A percentile compares a stretch with the other conserved stretches of the same genome.
phyloP scores from a whole-genome alignment of 2,113 vertebrate species.

The Miniopterus natalensis region DNA sequence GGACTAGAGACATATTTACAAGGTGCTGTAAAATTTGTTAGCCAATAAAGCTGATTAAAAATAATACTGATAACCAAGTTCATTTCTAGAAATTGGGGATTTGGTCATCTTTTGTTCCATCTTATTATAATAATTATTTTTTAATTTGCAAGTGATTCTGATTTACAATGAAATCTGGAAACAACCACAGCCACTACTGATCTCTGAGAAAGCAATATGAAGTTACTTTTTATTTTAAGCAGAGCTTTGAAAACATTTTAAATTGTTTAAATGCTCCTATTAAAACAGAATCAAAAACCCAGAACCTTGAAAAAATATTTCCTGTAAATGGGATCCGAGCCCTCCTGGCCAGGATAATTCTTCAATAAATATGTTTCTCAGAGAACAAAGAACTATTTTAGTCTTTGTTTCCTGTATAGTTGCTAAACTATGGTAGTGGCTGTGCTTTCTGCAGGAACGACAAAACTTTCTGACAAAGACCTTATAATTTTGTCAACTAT shows the following conservation, averaged over 20 bases:
- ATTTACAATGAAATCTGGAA: constrained; percentile 16
- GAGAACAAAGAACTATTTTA: neutral
- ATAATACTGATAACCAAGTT: neutral
- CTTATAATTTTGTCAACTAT: constrained; percentile 35
- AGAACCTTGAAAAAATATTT: constrained; percentile 24
- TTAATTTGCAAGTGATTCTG: neutral
- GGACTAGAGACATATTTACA: neutral
- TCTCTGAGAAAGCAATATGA: neutral
- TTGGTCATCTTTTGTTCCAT: neutral
- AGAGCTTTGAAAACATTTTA: constrained; percentile 27
- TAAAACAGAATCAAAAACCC: neutral
- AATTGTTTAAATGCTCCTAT: constrained; percentile 7
- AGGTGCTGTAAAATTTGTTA: neutral
- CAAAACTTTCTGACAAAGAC: neutral
- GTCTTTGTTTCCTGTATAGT: neutral
- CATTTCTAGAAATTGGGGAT: neutral
- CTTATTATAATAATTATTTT: neutral
- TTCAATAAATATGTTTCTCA: constrained; percentile 9
- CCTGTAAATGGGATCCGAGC: neutral
- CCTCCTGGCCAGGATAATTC: neutral
- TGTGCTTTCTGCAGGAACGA: neutral
- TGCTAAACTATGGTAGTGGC: neutral
- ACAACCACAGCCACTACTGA: neutral
- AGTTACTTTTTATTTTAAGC: neutral
- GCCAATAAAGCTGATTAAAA: constrained; percentile 6